Evolutionary conservation across 2,888 invertebrate species (phyloP).

Genomic region (Physocephala rufipes): DNA sequence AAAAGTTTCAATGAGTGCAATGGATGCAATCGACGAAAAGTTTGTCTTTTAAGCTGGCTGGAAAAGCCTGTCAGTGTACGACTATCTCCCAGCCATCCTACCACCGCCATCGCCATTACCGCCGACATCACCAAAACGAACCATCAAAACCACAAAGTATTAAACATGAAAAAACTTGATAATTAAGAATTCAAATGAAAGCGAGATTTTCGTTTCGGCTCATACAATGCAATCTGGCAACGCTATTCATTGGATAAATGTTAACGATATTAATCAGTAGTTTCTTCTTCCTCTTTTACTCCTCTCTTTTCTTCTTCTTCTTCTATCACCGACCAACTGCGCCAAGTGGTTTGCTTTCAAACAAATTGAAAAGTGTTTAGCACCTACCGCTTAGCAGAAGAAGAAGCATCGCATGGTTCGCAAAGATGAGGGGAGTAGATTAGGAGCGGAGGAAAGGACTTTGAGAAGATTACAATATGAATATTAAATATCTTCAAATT

Average conservation of each 20-base stretch:
- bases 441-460: neutral
- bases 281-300: no score
- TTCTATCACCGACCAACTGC: neutral
- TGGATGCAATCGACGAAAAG: slow-evolving; percentile 12
- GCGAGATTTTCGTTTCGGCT: neutral
- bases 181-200: slow-evolving; percentile 14
- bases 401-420: no score
- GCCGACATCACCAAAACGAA: no score
- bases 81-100: no score
- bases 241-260: neutral
- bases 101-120: no score
- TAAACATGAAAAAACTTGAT: neutral
- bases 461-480: slow-evolving; percentile 33
- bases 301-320: neutral
- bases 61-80: neutral
- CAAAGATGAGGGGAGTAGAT: neutral
- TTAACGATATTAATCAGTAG: no score
- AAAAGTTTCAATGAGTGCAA: slow-evolving; percentile 21
- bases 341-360: slow-evolving; percentile 1
- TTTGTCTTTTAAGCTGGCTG: slow-evolving; percentile 20
- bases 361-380: slow-evolving; percentile 44
- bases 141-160: no score
- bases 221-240: slow-evolving; percentile 7
- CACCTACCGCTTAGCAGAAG: neutral
- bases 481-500: slow-evolving; percentile 43